These are phyloP conservation scores for Odontomyia ornata DNA, from an alignment of 2,888 invertebrate species.

Conservation along the genomic window DNA sequence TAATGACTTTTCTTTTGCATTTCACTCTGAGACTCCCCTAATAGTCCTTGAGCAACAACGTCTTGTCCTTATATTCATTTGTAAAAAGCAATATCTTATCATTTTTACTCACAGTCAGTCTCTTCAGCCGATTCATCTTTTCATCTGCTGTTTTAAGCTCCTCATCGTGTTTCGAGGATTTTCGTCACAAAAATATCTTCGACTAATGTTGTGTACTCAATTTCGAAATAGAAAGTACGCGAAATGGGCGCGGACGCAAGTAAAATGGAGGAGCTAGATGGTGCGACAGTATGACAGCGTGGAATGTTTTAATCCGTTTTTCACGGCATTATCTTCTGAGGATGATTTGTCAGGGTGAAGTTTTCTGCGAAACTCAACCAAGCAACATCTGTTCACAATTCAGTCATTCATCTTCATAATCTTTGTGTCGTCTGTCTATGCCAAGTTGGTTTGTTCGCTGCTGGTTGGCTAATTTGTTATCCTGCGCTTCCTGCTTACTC, in stretches of 20 bases:
- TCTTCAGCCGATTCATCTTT: background rate
- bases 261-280: background rate
- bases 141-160: background rate
- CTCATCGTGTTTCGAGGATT: background rate
- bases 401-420: constrained; percentile 33
- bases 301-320: constrained; percentile 13
- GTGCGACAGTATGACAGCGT: constrained; percentile 19
- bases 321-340: constrained; percentile 3
- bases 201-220: background rate
- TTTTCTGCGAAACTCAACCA: background rate
- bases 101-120: constrained; percentile 14
- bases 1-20: constrained; percentile 27
- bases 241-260: background rate
- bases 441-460: background rate
- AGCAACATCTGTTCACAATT: constrained; percentile 25
- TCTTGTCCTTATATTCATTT: constrained; percentile 31
- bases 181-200: background rate
- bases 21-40: constrained; percentile 13
- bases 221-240: background rate
- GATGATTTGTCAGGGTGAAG: constrained; percentile 27
- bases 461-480: too few relatives aligned
- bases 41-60: background rate
- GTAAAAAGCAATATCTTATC: background rate
- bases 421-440: constrained; percentile 7
- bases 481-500: too few relatives aligned